phyloP scores from a whole-genome alignment of 2,888 invertebrate species.

The Nezara viridula region DNA sequence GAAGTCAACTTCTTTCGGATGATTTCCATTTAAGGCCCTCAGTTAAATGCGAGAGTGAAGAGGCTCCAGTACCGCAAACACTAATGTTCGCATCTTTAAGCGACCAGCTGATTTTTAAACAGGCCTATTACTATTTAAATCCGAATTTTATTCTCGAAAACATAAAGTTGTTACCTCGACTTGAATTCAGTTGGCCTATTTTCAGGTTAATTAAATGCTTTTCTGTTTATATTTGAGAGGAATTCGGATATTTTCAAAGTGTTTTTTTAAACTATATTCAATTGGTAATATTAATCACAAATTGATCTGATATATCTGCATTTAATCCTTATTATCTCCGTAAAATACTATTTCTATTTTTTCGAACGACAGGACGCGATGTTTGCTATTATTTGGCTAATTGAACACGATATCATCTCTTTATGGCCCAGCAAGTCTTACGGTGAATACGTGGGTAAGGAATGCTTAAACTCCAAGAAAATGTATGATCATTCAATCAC shows the following conservation, averaged over 20 bases:
- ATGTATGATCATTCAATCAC: no score
- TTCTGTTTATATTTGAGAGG: not conserved
- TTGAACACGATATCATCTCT: no score
- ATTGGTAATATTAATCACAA: no score
- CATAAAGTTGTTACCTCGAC: not conserved
- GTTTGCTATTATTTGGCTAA: no score
- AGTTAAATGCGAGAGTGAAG: not conserved
- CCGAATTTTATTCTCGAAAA: not conserved
- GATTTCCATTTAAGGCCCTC: not conserved
- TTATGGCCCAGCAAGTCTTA: no score
- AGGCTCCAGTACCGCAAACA: not conserved
- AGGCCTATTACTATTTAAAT: slow-evolving; percentile 26
- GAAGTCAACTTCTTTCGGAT: slow-evolving; percentile 20
- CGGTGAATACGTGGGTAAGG: no score
- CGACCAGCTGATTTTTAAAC: not conserved
- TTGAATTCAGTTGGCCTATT: not conserved
- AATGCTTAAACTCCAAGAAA: no score
- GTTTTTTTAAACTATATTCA: not conserved
- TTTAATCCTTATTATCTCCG: no score
- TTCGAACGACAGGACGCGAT: no score
- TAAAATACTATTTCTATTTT: no score
- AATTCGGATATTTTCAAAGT: not conserved
- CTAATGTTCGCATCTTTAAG: not conserved
- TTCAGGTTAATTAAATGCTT: not conserved
- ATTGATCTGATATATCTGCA: no score